Conservation (phyloP, 2,888 invertebrate genomes). For the Amblyjoppa proteus region DNA sequence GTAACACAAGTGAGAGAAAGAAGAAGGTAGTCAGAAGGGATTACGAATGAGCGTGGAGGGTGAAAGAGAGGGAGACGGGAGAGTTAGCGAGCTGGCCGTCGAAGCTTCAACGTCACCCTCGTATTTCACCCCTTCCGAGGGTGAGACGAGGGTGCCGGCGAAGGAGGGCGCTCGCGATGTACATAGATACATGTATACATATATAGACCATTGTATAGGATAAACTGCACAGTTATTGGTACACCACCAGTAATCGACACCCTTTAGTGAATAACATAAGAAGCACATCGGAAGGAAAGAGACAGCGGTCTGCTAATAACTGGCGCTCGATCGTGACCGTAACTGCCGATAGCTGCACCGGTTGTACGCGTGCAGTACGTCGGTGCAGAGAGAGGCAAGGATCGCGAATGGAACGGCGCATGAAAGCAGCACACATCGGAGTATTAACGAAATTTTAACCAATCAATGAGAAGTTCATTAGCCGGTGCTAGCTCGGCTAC, state of each 20-base stretch:
- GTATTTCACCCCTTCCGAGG: slow-evolving; percentile 80
- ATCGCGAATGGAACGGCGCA: slow-evolving; percentile 74
- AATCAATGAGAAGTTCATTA: slow-evolving; percentile 85
- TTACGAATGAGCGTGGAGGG: slow-evolving; percentile 52
- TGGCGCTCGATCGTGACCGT: slow-evolving; percentile 1
- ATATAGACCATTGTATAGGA: neutral
- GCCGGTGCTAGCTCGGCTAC: slow-evolving; percentile 74
- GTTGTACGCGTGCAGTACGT: neutral
- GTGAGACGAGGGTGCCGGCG: slow-evolving; percentile 77
- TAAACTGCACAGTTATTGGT: slow-evolving; percentile 49
- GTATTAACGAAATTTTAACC: slow-evolving; percentile 84
- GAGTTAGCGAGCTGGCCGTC: slow-evolving; percentile 73
- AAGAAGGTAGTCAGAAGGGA: slow-evolving; percentile 52
- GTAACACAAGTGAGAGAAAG: slow-evolving; percentile 47
- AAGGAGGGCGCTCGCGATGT: slow-evolving; percentile 67
- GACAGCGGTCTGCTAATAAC: slow-evolving; percentile 8
- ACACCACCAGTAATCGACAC: slow-evolving; percentile 35
- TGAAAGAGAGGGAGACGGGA: slow-evolving; percentile 60
- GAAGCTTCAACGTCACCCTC: slow-evolving; percentile 70
- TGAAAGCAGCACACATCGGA: slow-evolving; percentile 82
- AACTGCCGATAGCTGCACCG: slow-evolving; percentile 49
- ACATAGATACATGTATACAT: slow-evolving; percentile 24
- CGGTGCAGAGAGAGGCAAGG: slow-evolving; percentile 60
- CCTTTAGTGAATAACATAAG: slow-evolving; percentile 26
- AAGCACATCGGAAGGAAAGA: slow-evolving; percentile 21